Base-by-base conservation (phyloP, 2,113 vertebrate genomes). In the Penelope pileata region DNA sequence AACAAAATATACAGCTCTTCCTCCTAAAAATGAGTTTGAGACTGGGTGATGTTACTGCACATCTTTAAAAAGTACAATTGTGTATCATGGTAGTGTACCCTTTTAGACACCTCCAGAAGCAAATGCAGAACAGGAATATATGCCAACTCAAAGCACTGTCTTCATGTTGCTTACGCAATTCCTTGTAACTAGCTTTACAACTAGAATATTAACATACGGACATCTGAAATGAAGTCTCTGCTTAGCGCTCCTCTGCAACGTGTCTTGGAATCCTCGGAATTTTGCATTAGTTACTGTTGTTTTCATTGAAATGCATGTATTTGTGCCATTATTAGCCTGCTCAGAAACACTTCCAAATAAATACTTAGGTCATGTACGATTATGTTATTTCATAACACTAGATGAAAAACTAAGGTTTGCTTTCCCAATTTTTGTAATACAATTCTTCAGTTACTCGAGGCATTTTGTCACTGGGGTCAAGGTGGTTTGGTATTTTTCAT, bases 301-400 rank as follows among this genome's bases (percentile, higher is more conserved):
- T 83, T 75, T 56, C 72, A 54, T 34, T 90, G 82, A 82, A 78
- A 34, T 27, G 36, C 51, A 51, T 60, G 70, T 85, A 79, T 43
- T 36, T 69, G 72, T 87, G 62, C 38, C 58, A 88, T 48, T 87
- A 59, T 19, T 17, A 81, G 36, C 34, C 56, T 78, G 77, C 69
- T 68, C 56, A 89, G 40, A 89, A 96, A 73, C 23, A 70, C 69
- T 84, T 89, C 10, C 53, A 81, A 96, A 93, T 91, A 96, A 94
- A 95, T 48, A 80, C 16, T 53, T 32, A 36, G 29, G 38, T 74
- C 34, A 34, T 19, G 26, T 12, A 90, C 32, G 18, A 54, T 67
- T 63, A 47, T 1, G 1, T 66, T 90, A 38, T 78, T 83, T 90
- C 69, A 47, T 22, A 74, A 19, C 19, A 58, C 24, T 30, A 34